phyloP scores from a whole-genome alignment of 2,113 vertebrate species.

The Gallinago jamesoni region DNA sequence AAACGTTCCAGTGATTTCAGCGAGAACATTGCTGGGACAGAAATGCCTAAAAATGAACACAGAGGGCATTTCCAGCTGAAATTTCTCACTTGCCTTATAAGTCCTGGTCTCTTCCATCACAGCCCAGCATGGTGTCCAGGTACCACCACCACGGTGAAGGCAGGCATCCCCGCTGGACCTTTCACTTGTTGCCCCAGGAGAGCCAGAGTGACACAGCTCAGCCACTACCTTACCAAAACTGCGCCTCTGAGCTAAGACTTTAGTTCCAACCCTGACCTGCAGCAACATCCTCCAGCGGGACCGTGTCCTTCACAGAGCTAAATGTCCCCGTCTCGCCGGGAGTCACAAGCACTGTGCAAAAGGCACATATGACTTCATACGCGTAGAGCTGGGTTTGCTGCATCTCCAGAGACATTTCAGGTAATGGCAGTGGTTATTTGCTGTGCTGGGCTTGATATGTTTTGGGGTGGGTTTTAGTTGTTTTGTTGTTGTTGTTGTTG shows the following conservation, averaged over 20 bases:
- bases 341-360: not conserved
- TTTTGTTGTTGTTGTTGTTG: not conserved
- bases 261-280: not conserved
- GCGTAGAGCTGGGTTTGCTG: not conserved
- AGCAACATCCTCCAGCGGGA: not conserved
- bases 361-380: not conserved
- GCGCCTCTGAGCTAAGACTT: not conserved
- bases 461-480: not conserved
- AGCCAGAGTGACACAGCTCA: not conserved
- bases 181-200: not conserved
- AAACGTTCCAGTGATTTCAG: not conserved
- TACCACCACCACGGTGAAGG: fast-evolving
- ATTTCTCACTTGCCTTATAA: not conserved
- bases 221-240: not conserved
- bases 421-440: not conserved
- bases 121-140: not conserved
- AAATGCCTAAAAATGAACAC: not conserved
- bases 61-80: not conserved
- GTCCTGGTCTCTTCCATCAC: not conserved
- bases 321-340: not conserved
- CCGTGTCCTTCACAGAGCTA: not conserved
- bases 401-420: not conserved
- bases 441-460: not conserved
- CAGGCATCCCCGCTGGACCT: fast-evolving
- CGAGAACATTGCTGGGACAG: fast-evolving